These are phyloP conservation scores for Hippocampus abdominalis DNA, from an alignment of 2,113 vertebrate species.

Conservation along the genomic window DNA sequence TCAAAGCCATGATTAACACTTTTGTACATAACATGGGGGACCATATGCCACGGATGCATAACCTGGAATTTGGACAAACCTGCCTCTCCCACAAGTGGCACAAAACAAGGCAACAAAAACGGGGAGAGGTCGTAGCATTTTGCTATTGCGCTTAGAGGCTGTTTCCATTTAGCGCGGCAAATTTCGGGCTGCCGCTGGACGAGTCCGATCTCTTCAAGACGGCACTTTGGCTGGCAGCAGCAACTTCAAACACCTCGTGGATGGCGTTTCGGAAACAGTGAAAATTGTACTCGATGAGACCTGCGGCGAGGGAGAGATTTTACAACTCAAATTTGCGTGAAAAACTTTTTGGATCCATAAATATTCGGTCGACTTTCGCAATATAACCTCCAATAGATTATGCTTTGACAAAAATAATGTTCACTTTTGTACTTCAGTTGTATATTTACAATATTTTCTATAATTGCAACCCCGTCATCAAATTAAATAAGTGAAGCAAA, in stretches of 20 bases:
- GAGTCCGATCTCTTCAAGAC: conserved; percentile 71
- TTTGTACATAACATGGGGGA: conserved; percentile 7
- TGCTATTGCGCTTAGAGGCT: conserved; percentile 8
- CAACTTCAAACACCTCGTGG: conserved; percentile 95
- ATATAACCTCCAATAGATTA: no score
- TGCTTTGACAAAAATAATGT: no score
- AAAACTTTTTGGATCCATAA: background rate
- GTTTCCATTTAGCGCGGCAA: conserved; percentile 35
- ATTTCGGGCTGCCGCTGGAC: conserved; percentile 57
- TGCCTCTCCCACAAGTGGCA: background rate
- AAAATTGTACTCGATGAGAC: conserved; percentile 98
- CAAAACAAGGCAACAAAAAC: background rate
- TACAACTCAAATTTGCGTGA: background rate
- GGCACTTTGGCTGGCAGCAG: conserved; percentile 74
- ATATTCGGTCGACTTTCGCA: background rate
- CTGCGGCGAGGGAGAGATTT: conserved; percentile 52
- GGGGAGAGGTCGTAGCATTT: background rate
- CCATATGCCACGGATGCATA: background rate
- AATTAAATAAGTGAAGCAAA: no score
- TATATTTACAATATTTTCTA: no score
- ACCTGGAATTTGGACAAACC: conserved; percentile 4
- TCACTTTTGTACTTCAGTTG: no score
- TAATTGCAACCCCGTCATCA: no score
- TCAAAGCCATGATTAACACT: background rate
- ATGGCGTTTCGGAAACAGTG: conserved; percentile 98